These are phyloP conservation scores for Poecilus cupreus DNA, from an alignment of 2,888 invertebrate species.

Conservation along the genomic window DNA sequence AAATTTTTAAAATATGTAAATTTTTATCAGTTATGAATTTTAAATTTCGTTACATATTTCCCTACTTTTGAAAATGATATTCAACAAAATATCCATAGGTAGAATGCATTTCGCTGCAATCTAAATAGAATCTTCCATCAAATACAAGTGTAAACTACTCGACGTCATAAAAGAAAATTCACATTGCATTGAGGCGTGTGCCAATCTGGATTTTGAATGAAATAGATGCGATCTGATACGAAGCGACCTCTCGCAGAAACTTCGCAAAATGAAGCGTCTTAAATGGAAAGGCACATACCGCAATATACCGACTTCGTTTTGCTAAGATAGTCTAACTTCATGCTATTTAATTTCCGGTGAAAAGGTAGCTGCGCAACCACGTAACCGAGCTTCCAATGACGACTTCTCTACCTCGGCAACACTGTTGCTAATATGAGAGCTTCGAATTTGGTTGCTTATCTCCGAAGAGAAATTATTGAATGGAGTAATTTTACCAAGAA, in stretches of 20 bases:
- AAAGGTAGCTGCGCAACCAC: slow-evolving; percentile 49
- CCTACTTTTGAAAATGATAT: slow-evolving; percentile 5
- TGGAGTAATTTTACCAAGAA: not conserved
- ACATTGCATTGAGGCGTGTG: slow-evolving; percentile 28
- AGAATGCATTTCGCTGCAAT: slow-evolving; percentile 8
- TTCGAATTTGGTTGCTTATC: slow-evolving; percentile 19
- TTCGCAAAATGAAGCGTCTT: slow-evolving; percentile 28
- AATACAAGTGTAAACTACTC: slow-evolving; percentile 20
- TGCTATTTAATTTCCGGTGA: slow-evolving; percentile 58
- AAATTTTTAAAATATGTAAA: slow-evolving; percentile 39
- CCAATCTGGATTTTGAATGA: slow-evolving; percentile 27
- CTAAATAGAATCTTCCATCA: slow-evolving; percentile 39
- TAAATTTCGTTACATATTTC: slow-evolving; percentile 16
- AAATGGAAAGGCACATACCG: slow-evolving; percentile 40
- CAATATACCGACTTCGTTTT: slow-evolving; percentile 51
- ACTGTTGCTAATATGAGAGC: not conserved
- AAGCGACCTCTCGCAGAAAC: not conserved
- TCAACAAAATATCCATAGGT: slow-evolving; percentile 23
- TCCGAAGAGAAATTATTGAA: slow-evolving; percentile 7
- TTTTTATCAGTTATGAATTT: slow-evolving; percentile 40
- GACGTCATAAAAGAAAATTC: slow-evolving; percentile 31
- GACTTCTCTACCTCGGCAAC: not conserved
- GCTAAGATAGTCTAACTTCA: slow-evolving; percentile 54
- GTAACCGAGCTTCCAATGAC: not conserved
- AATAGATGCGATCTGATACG: slow-evolving; percentile 29